Evolutionary conservation across 2,113 vertebrate genomes (phyloP), one percentile per base, ranked within the genome.

Genomic region (Uria aalge): DNA sequence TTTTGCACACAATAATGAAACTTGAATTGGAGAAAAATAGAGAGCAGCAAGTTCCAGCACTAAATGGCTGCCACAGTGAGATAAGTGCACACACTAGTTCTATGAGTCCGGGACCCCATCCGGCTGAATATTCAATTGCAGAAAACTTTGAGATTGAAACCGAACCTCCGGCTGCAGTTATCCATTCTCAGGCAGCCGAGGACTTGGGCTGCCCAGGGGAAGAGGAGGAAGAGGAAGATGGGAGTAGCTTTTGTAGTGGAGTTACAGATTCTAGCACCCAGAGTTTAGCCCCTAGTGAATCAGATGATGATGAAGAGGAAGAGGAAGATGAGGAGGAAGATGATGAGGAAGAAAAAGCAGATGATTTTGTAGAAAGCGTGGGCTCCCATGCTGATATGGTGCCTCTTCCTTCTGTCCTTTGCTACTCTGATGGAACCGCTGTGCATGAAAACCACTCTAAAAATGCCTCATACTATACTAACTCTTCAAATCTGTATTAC

Each of bases 1-100:
- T 99, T 98, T 98, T 99, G 98, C 99, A 99, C 98, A 99, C 99
- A 47, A 99, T 99, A 95, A 99, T 99, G 99, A 99, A 99, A 98
- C 99, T 99, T 45, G 99, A 99, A 96, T 98, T 99, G 96, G 99
- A 99, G 98, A 99, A 99, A 97, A 99, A 98, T 66, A 98, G 99
- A 16, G 99, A 99, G 98, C 99, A 99, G 97, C 99, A 99, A 96
- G 97, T 98, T 24, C 95, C 99, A 12, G 93, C 98, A 3, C 96
- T 98, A 79, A 99, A 99, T 11, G 99, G 99, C 95, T 99, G 98
- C 97, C 99, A 98, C 9, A 59, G 97, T 4, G 99, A 99, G 69
- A 83, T 98, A 16, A 98, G 98, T 22, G 98, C 98, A 23, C 98
- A 98, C 78, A 94, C 98, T 56, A 98, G 98, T 88, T 97, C 99